phyloP scores from a whole-genome alignment of 2,888 invertebrate genomes.

The Hirtodrosophila trivittata region DNA sequence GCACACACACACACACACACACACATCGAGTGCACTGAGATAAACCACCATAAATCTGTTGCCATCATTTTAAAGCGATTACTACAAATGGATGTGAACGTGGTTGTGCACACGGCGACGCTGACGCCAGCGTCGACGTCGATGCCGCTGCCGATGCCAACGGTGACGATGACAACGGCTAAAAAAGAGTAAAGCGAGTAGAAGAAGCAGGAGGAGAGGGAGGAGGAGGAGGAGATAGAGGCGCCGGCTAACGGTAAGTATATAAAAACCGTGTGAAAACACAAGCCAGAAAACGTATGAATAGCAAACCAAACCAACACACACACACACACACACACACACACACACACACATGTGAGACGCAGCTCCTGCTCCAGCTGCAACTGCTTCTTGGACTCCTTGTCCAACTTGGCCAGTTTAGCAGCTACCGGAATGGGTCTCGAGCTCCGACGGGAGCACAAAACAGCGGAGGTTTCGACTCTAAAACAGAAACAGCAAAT shows the following conservation, averaged over 20 bases:
- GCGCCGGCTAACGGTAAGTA: slow-evolving; percentile 47
- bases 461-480: slow-evolving; percentile 18
- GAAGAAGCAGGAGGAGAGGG: not conserved
- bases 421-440: slow-evolving; percentile 6
- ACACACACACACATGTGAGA: slow-evolving; percentile 3
- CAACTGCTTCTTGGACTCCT: not conserved
- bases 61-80: slow-evolving; percentile 80
- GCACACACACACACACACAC: slow-evolving; percentile 9
- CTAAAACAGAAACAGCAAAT: slow-evolving; percentile 33
- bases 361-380: slow-evolving; percentile 16
- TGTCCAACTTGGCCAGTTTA: slow-evolving; percentile 25
- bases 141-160: slow-evolving; percentile 16
- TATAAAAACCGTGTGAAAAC: slow-evolving; percentile 71
- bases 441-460: slow-evolving; percentile 31
- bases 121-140: not conserved
- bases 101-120: slow-evolving; percentile 27
- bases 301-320: slow-evolving; percentile 52
- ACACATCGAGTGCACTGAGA: slow-evolving; percentile 73
- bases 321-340: slow-evolving; percentile 3
- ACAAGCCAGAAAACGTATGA: slow-evolving; percentile 59
- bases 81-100: slow-evolving; percentile 74
- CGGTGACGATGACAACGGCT: slow-evolving; percentile 56
- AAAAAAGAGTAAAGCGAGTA: slow-evolving; percentile 24
- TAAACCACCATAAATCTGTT: slow-evolving; percentile 81
- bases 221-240: slow-evolving; percentile 3